Percentiles rank a stretch among this genome's conserved stretches.
Evolutionary conservation across 2,113 vertebrate genomes (phyloP).

Genomic region (Mustelus asterias): DNA sequence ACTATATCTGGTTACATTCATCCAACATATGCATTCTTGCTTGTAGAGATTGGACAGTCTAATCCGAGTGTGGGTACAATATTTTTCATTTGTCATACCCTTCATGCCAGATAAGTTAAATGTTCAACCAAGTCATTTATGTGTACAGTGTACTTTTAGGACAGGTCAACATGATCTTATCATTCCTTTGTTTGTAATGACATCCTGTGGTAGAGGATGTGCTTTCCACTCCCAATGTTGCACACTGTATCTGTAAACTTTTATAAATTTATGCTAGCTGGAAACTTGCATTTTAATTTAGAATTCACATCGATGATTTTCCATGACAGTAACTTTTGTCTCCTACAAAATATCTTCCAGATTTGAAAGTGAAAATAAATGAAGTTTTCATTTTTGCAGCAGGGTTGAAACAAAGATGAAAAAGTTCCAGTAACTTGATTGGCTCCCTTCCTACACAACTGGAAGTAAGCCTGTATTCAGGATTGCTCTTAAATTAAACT

Average conservation of each 20-base stretch:
- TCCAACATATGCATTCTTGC: background rate
- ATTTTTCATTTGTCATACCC: background rate
- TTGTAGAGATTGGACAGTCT: background rate
- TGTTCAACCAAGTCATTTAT: background rate
- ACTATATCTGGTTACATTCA: background rate
- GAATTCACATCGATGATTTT: background rate
- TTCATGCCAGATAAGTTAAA: background rate
- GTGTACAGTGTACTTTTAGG: background rate
- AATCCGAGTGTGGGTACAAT: background rate
- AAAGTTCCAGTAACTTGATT: background rate
- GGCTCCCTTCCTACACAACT: background rate
- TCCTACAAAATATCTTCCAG: background rate
- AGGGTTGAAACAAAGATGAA: background rate
- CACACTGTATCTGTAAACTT: background rate
- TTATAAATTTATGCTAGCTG: background rate
- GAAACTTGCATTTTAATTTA: background rate
- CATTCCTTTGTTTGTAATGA: background rate
- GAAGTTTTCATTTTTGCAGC: background rate
- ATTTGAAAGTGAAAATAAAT: background rate
- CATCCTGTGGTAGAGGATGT: background rate
- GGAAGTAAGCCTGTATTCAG: background rate
- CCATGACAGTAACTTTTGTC: background rate
- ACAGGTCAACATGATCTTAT: background rate
- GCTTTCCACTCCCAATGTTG: too few species aligned
- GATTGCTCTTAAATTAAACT: background rate